Conservation (phyloP, 2,888 invertebrate species). For the Lacanobia wlatinum region DNA sequence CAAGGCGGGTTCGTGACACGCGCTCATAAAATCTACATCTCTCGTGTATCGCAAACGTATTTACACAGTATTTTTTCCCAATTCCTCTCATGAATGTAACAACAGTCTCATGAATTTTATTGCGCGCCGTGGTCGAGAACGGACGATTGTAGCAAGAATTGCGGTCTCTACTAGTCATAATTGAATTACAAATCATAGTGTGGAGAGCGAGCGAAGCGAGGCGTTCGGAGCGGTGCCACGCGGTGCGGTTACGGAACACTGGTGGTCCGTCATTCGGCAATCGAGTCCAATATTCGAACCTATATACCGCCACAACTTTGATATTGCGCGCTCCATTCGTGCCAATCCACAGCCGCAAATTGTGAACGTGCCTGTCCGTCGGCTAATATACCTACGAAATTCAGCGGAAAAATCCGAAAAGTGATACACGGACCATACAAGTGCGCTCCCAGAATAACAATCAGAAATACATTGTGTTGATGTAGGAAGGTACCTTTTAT, state of each 20-base stretch:
- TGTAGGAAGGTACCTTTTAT: slow-evolving; percentile 5
- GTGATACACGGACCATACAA: slow-evolving; percentile 43
- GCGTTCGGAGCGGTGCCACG: slow-evolving; percentile 19
- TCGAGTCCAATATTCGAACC: slow-evolving; percentile 73
- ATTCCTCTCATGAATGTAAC: slow-evolving; percentile 72
- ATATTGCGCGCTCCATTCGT: slow-evolving; percentile 79
- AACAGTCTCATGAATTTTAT: slow-evolving; percentile 80
- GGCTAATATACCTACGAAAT: slow-evolving; percentile 73
- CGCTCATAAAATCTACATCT: slow-evolving; percentile 70
- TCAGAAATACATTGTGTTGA: slow-evolving; percentile 21
- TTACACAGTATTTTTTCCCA: slow-evolving; percentile 74
- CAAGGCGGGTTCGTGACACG: slow-evolving; percentile 58
- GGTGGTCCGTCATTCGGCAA: slow-evolving; percentile 67
- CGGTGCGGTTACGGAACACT: slow-evolving; percentile 64
- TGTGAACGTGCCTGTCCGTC: slow-evolving; percentile 78
- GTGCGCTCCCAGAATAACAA: slow-evolving; percentile 41
- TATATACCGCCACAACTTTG: slow-evolving; percentile 72
- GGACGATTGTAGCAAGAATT: slow-evolving; percentile 68
- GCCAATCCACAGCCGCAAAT: slow-evolving; percentile 80
- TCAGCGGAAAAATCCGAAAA: slow-evolving; percentile 54
- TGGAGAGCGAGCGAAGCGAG: slow-evolving; percentile 35
- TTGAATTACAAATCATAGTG: slow-evolving; percentile 77
- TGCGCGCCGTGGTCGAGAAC: slow-evolving; percentile 67
- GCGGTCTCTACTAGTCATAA: slow-evolving; percentile 72
- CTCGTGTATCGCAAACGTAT: slow-evolving; percentile 70